Evolutionary conservation across 1,140 invertebrate species (phyloP).

Genomic region (Neuroterus valhalla): DNA sequence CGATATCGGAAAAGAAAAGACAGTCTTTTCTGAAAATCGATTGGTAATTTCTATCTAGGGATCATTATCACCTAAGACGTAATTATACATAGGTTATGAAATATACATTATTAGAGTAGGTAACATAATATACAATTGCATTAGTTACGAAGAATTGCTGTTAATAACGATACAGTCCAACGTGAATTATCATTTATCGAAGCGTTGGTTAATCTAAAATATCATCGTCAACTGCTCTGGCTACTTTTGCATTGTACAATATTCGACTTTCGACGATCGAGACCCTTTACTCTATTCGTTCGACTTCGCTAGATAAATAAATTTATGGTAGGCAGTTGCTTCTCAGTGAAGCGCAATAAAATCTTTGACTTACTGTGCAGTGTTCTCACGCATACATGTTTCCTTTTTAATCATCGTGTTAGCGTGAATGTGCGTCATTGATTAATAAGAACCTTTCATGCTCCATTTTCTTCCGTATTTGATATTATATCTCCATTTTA

Average conservation of each 20-base stretch:
- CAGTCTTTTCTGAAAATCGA: conserved; percentile 20
- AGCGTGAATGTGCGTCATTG: conserved; percentile 36
- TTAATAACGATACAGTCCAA: conserved; percentile 26
- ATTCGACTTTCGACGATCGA: conserved; percentile 34
- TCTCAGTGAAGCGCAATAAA: conserved; percentile 32
- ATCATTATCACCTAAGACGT: conserved; percentile 49
- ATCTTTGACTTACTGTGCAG: conserved; percentile 28
- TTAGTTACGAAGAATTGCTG: conserved; percentile 46
- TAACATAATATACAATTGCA: conserved; percentile 55
- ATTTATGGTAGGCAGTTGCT: conserved; percentile 47
- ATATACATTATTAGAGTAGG: conserved; percentile 57
- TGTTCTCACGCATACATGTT: conserved; percentile 40
- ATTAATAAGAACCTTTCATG: conserved; percentile 19
- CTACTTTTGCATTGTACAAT: conserved; percentile 73
- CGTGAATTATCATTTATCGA: conserved; percentile 30
- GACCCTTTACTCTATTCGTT: conserved; percentile 22
- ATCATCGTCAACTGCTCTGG: conserved; percentile 61
- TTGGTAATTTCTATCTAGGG: conserved; percentile 41
- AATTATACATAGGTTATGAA: conserved; percentile 65
- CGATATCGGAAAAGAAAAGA: conserved; percentile 10
- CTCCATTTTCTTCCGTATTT: not conserved
- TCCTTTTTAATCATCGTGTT: conserved; percentile 37
- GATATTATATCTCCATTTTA: not conserved
- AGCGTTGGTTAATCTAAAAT: conserved; percentile 40
- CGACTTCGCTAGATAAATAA: conserved; percentile 35